Percentiles rank a stretch among this genome's conserved stretches.
Conservation (phyloP, 2,888 invertebrate species). For the Catocala sponsa region DNA sequence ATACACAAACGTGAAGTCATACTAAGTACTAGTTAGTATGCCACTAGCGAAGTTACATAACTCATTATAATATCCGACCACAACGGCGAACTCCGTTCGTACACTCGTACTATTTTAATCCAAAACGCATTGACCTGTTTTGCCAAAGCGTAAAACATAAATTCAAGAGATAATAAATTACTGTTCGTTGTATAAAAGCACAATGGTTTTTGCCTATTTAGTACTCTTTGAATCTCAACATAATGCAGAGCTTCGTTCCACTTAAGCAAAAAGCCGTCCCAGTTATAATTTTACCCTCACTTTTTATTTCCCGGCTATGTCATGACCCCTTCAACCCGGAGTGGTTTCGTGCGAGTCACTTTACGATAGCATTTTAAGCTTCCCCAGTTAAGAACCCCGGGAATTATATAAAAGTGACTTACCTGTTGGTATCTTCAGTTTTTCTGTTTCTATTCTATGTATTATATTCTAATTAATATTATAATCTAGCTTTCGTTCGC, state of each 20-base stretch:
- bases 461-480: no score
- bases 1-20: no score
- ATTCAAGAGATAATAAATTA: conserved; percentile 41
- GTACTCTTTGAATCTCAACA: conserved; percentile 39
- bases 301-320: conserved; percentile 49
- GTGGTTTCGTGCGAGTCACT: conserved; percentile 47
- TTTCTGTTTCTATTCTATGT: not conserved
- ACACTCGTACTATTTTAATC: conserved; percentile 5
- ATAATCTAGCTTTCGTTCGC: no score
- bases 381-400: conserved; percentile 23
- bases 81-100: not conserved
- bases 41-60: no score
- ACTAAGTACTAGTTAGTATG: no score
- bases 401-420: conserved; percentile 31
- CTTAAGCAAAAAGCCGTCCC: conserved; percentile 50
- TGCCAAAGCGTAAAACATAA: conserved; percentile 7
- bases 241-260: conserved; percentile 51
- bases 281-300: conserved; percentile 54
- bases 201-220: conserved; percentile 45
- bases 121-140: conserved; percentile 15
- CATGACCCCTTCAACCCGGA: conserved; percentile 44
- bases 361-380: conserved; percentile 48
- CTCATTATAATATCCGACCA: not conserved
- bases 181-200: conserved; percentile 52
- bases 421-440: conserved; percentile 1